Conservation (phyloP, 2,113 vertebrate species). For the Eira barbara region DNA sequence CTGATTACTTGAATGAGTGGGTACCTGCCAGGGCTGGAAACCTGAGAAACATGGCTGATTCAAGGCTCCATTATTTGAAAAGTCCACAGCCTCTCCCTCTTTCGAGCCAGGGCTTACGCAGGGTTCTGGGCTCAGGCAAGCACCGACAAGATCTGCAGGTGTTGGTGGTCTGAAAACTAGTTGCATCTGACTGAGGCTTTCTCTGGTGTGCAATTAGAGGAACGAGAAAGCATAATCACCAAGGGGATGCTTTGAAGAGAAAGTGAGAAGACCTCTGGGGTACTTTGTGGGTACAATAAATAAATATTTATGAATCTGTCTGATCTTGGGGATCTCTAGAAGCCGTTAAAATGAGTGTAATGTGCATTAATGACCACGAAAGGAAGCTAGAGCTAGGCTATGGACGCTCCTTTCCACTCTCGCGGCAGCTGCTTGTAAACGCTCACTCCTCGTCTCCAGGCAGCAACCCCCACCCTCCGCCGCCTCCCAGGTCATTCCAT, state of each 20-base stretch:
- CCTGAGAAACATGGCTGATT: background rate
- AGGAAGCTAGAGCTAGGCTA: background rate
- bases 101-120: background rate
- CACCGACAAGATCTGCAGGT: background rate
- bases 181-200: background rate
- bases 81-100: background rate
- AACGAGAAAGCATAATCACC: background rate
- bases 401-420: fast-evolving
- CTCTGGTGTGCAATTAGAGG: constrained; percentile 42
- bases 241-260: constrained; percentile 37
- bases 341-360: background rate
- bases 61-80: background rate
- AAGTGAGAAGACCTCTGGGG: background rate
- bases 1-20: background rate
- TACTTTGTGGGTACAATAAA: background rate
- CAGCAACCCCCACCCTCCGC: fast-evolving
- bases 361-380: background rate
- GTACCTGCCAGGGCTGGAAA: background rate
- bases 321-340: background rate
- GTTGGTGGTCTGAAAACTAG: background rate
- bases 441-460: background rate
- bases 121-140: background rate
- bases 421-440: background rate
- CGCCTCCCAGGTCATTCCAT: background rate
- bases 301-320: constrained; percentile 7